phyloP scores from a whole-genome alignment of 2,797 vertebrate species.

The Parauchenoglanis punctatus region DNA sequence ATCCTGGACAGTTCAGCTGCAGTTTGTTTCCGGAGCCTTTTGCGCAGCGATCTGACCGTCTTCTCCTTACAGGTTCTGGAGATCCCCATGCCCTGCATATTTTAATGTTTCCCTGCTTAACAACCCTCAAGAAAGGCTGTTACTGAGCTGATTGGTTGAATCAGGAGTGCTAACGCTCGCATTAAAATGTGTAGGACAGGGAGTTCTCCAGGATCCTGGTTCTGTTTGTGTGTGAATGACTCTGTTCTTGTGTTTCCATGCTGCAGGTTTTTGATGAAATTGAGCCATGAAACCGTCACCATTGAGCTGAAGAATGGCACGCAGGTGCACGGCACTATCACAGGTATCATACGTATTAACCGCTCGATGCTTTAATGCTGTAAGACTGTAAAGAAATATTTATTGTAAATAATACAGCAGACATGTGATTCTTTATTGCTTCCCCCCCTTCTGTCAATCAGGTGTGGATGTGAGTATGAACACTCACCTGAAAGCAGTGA shows the following conservation, averaged over 20 bases:
- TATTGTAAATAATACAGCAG: no score
- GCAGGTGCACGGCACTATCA: slow-evolving; percentile 97
- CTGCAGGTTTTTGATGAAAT: slow-evolving; percentile 95
- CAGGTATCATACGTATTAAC: slow-evolving; percentile 75
- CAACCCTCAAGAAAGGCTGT: background rate
- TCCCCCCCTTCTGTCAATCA: slow-evolving; percentile 55
- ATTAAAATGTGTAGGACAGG: background rate
- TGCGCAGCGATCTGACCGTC: background rate
- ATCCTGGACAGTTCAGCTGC: background rate
- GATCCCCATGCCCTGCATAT: background rate
- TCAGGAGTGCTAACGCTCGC: no score
- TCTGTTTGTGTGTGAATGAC: background rate
- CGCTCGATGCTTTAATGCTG: no score
- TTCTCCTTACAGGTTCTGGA: background rate
- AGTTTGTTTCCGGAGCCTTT: background rate
- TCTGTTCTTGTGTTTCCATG: background rate
- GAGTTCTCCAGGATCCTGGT: background rate
- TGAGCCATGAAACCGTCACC: slow-evolving; percentile 98
- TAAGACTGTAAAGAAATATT: no score
- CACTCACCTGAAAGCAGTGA: slow-evolving; percentile 95
- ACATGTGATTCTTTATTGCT: no score
- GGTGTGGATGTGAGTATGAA: slow-evolving; percentile 99
- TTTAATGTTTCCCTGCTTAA: background rate
- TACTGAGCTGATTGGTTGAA: background rate
- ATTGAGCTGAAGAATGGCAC: slow-evolving; percentile 98